Conservation (phyloP, 1,140 invertebrate genomes). For the Stegodyphus dumicola region DNA sequence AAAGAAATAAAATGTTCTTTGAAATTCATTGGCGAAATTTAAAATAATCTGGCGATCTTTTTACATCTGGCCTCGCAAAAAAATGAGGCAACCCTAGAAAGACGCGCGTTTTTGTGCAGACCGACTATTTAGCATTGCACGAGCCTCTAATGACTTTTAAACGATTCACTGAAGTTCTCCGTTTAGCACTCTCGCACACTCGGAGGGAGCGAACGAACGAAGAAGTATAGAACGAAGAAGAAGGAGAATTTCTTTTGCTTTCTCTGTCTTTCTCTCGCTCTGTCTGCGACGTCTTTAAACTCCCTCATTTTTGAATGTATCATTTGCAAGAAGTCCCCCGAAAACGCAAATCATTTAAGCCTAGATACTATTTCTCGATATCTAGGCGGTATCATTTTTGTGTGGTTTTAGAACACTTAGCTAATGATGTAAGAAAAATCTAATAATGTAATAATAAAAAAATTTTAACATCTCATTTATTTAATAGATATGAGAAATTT, state of each 20-base stretch:
- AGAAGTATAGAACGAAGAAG: neutral
- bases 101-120: constrained; percentile 58
- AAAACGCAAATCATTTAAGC: too few species aligned
- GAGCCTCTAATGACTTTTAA: constrained; percentile 59
- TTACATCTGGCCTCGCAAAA: neutral
- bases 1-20: neutral
- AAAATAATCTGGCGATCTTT: constrained; percentile 4
- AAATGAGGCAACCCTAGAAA: constrained; percentile 32
- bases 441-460: too few species aligned
- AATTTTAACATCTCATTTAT: too few species aligned
- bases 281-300: too few species aligned
- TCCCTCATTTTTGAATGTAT: too few species aligned
- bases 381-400: too few species aligned
- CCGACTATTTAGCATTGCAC: constrained; percentile 57
- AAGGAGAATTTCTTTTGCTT: neutral
- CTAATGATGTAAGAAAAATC: too few species aligned
- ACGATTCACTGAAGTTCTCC: constrained; percentile 57
- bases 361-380: too few species aligned
- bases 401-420: too few species aligned
- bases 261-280: too few species aligned
- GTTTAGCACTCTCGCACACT: constrained; percentile 48
- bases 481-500: too few species aligned
- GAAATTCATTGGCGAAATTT: constrained; percentile 1
- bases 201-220: neutral
- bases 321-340: too few species aligned